phyloP scores from a whole-genome alignment of 2,888 invertebrate species.

The Tachina grossa region DNA sequence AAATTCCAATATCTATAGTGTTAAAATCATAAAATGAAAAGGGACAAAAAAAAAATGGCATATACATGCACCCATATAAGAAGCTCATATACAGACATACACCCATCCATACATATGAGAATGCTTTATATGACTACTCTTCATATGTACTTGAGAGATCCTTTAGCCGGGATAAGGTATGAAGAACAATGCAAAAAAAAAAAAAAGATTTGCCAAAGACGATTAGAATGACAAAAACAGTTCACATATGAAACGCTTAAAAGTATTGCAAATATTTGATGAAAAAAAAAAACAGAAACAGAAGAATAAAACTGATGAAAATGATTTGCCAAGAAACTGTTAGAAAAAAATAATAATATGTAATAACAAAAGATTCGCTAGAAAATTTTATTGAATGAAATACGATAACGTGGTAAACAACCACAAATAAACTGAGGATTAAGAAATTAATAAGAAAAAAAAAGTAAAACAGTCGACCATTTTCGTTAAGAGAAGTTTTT shows the following conservation, averaged over 20 bases:
- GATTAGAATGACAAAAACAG: constrained; percentile 69
- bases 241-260: constrained; percentile 46
- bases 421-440: constrained; percentile 55
- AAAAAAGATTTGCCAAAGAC: constrained; percentile 64
- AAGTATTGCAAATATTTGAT: constrained; percentile 17
- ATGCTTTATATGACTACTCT: not conserved
- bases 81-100: not conserved
- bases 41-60: constrained; percentile 28
- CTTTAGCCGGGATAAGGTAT: constrained; percentile 45
- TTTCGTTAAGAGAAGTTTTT: constrained; percentile 4
- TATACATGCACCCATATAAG: constrained; percentile 56
- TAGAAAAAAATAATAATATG: not conserved
- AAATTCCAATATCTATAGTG: constrained; percentile 43
- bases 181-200: not conserved
- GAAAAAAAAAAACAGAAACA: constrained; percentile 10
- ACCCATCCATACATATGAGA: too few species aligned
- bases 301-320: constrained; percentile 32
- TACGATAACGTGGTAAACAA: constrained; percentile 59
- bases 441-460: constrained; percentile 26
- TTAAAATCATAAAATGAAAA: constrained; percentile 25
- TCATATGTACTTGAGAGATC: constrained; percentile 29
- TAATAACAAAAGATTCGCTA: constrained; percentile 37
- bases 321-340: constrained; percentile 29
- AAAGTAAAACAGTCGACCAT: constrained; percentile 47
- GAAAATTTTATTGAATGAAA: constrained; percentile 50